Evolutionary conservation across 2,113 vertebrate genomes (phyloP).

Genomic region (Diglossa brunneiventris): DNA sequence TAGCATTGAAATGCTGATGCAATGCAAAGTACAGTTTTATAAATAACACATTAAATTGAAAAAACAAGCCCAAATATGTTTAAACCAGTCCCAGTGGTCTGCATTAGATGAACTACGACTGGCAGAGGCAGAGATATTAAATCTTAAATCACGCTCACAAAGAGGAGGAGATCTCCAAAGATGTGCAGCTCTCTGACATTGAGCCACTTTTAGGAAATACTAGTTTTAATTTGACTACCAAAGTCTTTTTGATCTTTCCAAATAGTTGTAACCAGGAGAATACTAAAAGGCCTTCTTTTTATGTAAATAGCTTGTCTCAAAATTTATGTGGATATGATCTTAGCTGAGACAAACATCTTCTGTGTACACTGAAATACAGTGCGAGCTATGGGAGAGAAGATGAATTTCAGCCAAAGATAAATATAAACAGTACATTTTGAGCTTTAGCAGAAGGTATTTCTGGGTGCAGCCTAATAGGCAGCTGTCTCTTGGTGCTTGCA

Average conservation of each 20-base stretch:
- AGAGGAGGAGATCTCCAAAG: background rate
- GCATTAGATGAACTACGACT: background rate
- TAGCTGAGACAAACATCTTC: background rate
- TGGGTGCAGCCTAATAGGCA: background rate
- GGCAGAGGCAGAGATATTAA: background rate
- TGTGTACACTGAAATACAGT: background rate
- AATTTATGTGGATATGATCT: background rate
- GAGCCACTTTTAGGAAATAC: background rate
- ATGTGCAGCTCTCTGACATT: background rate
- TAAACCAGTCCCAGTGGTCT: background rate
- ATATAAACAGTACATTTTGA: slow-evolving; percentile 17
- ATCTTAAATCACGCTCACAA: background rate
- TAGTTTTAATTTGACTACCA: background rate
- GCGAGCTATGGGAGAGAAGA: background rate
- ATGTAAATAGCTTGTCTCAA: background rate
- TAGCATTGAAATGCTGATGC: background rate
- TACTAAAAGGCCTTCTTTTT: background rate
- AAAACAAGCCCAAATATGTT: background rate
- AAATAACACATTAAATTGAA: background rate
- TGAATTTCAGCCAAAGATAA: slow-evolving; percentile 33
- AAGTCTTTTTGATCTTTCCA: background rate
- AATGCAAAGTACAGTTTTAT: background rate
- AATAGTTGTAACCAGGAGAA: background rate
- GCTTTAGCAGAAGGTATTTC: slow-evolving; percentile 38
- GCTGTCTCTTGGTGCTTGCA: slow-evolving; percentile 10